Base-by-base conservation (phyloP, 2,888 invertebrate genomes). In the Cephus runcator region DNA sequence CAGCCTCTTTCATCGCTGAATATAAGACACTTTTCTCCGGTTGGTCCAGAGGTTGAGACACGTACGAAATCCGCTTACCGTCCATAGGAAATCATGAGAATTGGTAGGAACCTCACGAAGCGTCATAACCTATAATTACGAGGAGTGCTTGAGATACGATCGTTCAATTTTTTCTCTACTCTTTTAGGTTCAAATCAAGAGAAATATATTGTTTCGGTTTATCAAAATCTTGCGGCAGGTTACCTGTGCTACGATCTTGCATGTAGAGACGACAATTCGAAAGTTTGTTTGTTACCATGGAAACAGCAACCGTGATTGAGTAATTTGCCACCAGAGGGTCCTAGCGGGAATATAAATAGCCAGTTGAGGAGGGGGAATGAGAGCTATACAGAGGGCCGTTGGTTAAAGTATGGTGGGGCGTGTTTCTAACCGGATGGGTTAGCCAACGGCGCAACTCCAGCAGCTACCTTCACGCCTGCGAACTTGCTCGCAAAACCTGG, bases 361-460 rank as follows among this genome's bases (percentile, higher is more conserved):
- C 23, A 56, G 56, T 56, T 1, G 56, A 23, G 56, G 23, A 23
- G 23, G 56, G 56, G 56, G 56, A 56, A 56, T 9, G 15, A 56
- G 23, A 56, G 56, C 56, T 23, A 56, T 56, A 15, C 56, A 56
- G 56, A 56, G 56, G 56, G 23, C 56, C 23, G 56, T 56, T 56
- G 56, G 56, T 56, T 56, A 56, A 56, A 56, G 56, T 56, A 56
- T 56, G 56, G 56, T 9, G 56, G 56, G 56, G 56, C 56, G 56
- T 56, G 56, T 56, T 56, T 56, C 56, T 56, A 56, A 56, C 56
- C 56, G 23, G 15, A 34, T 74, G 31, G 71, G 71, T 31, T 69
- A 68, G 69, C 78, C 76, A 79, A 71, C 75, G 80, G 89, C 89
- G 89, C 88, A 88, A 87, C 87, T 85, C 79, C 83, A 83, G 82